Conservation (phyloP, 1,140 invertebrate species). For the Batillaria attramentaria region DNA sequence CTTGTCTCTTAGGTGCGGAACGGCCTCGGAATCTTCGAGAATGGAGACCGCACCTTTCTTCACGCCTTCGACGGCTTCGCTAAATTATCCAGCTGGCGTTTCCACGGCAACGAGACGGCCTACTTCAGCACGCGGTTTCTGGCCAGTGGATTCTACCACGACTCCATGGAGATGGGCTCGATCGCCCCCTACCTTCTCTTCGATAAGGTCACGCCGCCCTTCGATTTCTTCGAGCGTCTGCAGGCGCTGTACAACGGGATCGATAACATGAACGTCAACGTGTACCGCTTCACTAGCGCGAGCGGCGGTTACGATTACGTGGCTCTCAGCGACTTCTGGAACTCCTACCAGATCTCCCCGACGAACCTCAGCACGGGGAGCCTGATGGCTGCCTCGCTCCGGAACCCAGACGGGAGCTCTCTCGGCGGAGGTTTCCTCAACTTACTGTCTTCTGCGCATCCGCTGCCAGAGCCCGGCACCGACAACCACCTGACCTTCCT, state of each 20-base stretch:
- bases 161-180: constrained; percentile 46
- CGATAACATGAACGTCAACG: constrained; percentile 67
- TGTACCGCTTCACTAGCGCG: constrained; percentile 45
- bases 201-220: constrained; percentile 52
- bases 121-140: constrained; percentile 60
- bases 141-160: constrained; percentile 53
- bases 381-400: constrained; percentile 5
- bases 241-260: constrained; percentile 53
- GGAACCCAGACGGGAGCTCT: not conserved
- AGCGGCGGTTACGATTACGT: constrained; percentile 46
- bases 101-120: constrained; percentile 52
- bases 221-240: constrained; percentile 48
- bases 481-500: constrained; percentile 54
- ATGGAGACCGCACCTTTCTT: constrained; percentile 47
- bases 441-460: constrained; percentile 61
- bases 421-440: constrained; percentile 39
- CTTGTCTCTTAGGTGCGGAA: constrained; percentile 59
- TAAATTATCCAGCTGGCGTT: constrained; percentile 61
- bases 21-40: constrained; percentile 61
- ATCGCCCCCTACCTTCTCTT: constrained; percentile 62
- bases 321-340: constrained; percentile 63
- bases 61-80: constrained; percentile 64
- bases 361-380: constrained; percentile 47
- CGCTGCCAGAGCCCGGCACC: constrained; percentile 55
- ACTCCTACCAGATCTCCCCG: constrained; percentile 56